phyloP scores from a whole-genome alignment of 2,888 invertebrate species.

The Hymenopus coronatus region DNA sequence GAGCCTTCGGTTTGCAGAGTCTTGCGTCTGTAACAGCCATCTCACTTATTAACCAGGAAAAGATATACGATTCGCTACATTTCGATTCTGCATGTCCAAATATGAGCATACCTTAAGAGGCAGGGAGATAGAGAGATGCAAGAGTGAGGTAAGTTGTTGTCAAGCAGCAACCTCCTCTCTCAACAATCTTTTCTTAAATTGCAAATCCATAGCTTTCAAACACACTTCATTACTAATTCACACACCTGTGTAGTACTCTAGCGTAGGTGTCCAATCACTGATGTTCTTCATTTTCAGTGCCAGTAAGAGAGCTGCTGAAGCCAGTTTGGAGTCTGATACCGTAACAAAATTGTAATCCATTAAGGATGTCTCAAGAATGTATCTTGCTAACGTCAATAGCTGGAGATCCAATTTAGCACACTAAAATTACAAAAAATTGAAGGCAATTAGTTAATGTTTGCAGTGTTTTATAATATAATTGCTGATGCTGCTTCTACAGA shows the following conservation, averaged over 20 bases:
- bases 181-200: too few species aligned
- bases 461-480: neutral
- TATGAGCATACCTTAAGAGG: too few species aligned
- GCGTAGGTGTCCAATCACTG: conserved; percentile 69
- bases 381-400: conserved; percentile 88
- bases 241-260: conserved; percentile 73
- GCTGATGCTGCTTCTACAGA: neutral
- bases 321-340: conserved; percentile 84
- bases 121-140: too few species aligned
- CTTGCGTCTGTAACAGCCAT: too few species aligned
- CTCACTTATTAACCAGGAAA: too few species aligned
- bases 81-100: too few species aligned
- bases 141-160: too few species aligned
- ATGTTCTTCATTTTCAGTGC: conserved; percentile 83
- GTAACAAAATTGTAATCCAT: conserved; percentile 84
- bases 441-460: neutral
- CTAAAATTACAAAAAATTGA: conserved; percentile 46
- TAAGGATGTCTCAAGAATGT: conserved; percentile 87
- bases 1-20: too few species aligned
- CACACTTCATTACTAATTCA: too few species aligned
- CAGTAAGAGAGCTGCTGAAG: conserved; percentile 81
- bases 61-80: too few species aligned
- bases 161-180: too few species aligned
- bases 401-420: conserved; percentile 87
- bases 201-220: too few species aligned